phyloP scores from a whole-genome alignment of 2,888 invertebrate genomes.

The Sarcophaga carnaria region DNA sequence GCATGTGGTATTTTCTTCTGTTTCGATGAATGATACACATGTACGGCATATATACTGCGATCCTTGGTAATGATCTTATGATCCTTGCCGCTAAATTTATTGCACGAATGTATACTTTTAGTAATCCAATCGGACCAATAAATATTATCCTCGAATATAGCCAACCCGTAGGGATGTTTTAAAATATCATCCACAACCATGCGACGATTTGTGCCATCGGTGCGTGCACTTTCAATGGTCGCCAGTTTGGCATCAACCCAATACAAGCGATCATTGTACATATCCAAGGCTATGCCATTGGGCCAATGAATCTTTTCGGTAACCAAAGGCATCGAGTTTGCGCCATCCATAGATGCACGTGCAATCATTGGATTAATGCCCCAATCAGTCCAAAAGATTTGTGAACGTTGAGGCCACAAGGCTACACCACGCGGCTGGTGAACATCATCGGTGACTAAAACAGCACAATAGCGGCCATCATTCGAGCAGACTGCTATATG shows the following conservation, averaged over 20 bases:
- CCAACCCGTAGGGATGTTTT: conserved; percentile 91
- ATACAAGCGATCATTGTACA: conserved; percentile 89
- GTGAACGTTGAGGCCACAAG: conserved; percentile 87
- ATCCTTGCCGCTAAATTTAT: conserved; percentile 89
- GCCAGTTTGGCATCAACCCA: conserved; percentile 92
- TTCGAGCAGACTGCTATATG: conserved; percentile 89
- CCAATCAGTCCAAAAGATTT: conserved; percentile 97
- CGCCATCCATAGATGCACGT: conserved; percentile 93
- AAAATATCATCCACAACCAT: conserved; percentile 85
- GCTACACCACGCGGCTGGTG: conserved; percentile 88
- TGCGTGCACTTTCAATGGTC: conserved; percentile 85
- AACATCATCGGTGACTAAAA: conserved; percentile 84
- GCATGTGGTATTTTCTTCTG: conserved; percentile 84
- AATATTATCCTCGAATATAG: conserved; percentile 92
- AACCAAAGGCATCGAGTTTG: conserved; percentile 84
- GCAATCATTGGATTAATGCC: conserved; percentile 88
- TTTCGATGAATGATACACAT: conserved; percentile 88
- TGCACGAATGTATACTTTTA: conserved; percentile 87
- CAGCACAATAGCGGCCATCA: conserved; percentile 86
- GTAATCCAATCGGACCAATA: conserved; percentile 96
- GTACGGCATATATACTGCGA: conserved; percentile 83
- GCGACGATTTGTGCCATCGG: conserved; percentile 87
- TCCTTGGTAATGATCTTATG: conserved; percentile 84
- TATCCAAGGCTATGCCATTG: conserved; percentile 92
- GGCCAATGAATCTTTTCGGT: conserved; percentile 88